phyloP scores from a whole-genome alignment of 2,888 invertebrate species.

The Zygothrica quintamaculata region DNA sequence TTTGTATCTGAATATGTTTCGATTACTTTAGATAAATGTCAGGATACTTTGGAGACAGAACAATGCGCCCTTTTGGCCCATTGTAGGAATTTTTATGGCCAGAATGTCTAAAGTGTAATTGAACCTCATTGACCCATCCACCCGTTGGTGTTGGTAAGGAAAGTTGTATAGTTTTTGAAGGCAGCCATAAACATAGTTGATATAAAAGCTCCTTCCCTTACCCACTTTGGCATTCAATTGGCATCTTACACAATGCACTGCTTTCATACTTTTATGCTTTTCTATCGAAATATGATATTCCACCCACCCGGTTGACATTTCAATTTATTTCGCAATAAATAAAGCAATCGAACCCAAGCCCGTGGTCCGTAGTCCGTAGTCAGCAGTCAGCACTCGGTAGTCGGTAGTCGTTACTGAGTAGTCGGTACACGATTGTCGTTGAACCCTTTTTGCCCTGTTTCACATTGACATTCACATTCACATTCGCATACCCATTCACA shows the following conservation, averaged over 20 bases:
- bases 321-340: constrained; percentile 78
- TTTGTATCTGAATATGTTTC: constrained; percentile 40
- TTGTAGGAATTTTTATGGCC: constrained; percentile 47
- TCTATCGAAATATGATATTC: constrained; percentile 69
- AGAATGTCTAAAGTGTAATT: constrained; percentile 59
- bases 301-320: constrained; percentile 78
- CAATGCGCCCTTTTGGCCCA: constrained; percentile 50
- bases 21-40: constrained; percentile 49
- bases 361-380: not conserved
- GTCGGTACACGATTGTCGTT: not conserved
- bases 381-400: not conserved
- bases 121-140: constrained; percentile 51
- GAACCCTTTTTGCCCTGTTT: constrained; percentile 66
- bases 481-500: constrained; percentile 42
- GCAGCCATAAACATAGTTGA: constrained; percentile 46
- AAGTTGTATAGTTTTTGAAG: constrained; percentile 29
- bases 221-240: constrained; percentile 48
- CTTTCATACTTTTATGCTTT: constrained; percentile 67
- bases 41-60: constrained; percentile 49
- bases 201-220: constrained; percentile 6
- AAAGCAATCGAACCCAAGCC: constrained; percentile 65
- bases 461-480: constrained; percentile 48
- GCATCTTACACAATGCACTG: constrained; percentile 59
- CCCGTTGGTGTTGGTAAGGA: constrained; percentile 3
- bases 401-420: not conserved